Evolutionary conservation across 2,797 vertebrate species (phyloP), one percentile per base, ranked within the genome.

Genomic region (Tangara arthus): DNA sequence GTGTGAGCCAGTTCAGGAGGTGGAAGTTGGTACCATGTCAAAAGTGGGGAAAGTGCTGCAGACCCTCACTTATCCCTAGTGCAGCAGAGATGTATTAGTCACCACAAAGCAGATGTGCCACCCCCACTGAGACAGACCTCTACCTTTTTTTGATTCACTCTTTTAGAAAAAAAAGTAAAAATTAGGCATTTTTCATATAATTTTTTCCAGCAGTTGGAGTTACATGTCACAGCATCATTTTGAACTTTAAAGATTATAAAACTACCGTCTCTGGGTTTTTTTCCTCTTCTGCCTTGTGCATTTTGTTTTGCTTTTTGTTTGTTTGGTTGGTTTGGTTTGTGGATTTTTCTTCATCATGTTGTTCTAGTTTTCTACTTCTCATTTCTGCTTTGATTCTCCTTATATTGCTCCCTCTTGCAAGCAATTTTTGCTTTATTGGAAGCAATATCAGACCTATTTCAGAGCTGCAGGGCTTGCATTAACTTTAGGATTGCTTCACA

Each of bases 351-450:
- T 24, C 8, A 32, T 42, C 47, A 53, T 76, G 6, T 24, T 76
- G 8, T 70, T 94, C 59, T 92, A 22, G 35, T 82, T 87, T 90
- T 80, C 18, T 12, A 20, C 5, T 94, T 93, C 65, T 90, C 34
- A 85, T 85, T 94, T 87, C 78, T 2, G 0, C 72, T 90, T 73
- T 89, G 61, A 46, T 71, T 87, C 41, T 82, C 28, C 37, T 61
- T 18, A 4, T 55, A 75, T 80, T 83, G 72, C 79, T 94, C 35
- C 22, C 26, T 52, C 47, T 94, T 94, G 41, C 57, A 91, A 87
- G 46, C 72, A 91, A 81, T 91, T 90, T 94, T 95, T 94, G 34
- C 53, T 68, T 94, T 87, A 89, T 61, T 93, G 86, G 41, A 89
- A 93, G 42, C 61, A 78, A 68, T 94, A 84, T 76, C 41, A 80